Conservation (phyloP, 2,888 invertebrate species). For the Caenorhabditis sp. region DNA sequence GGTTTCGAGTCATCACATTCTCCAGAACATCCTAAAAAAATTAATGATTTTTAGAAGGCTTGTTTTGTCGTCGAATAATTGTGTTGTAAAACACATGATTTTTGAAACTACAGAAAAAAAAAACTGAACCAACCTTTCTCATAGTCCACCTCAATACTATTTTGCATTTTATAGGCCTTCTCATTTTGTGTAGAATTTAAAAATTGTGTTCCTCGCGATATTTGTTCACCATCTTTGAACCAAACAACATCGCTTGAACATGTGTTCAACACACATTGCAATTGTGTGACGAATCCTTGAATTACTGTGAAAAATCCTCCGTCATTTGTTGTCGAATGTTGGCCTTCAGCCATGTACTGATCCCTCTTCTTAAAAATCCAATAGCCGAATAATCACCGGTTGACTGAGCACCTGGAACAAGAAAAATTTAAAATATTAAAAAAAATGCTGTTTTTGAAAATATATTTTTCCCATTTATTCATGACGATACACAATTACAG, state of each 20-base stretch:
- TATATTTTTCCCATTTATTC: no score
- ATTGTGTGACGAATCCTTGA: constrained; percentile 66
- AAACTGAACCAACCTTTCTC: constrained; percentile 46
- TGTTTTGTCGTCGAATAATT: no score
- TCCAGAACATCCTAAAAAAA: constrained; percentile 44
- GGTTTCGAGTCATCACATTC: constrained; percentile 49
- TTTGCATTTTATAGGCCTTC: constrained; percentile 59
- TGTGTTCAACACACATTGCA: constrained; percentile 64
- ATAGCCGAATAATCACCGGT: no score
- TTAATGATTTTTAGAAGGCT: no score
- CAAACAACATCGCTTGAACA: constrained; percentile 59
- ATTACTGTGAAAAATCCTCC: constrained; percentile 63
- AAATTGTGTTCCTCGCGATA: constrained; percentile 65
- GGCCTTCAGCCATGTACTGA: constrained; percentile 26
- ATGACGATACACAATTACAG: no score
- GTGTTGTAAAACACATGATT: no score
- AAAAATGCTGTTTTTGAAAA: no score
- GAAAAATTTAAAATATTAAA: no score
- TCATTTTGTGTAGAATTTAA: constrained; percentile 46
- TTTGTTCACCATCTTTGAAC: constrained; percentile 65
- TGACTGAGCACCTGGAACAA: no score
- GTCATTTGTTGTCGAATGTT: constrained; percentile 50
- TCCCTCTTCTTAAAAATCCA: no score
- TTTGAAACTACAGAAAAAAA: no score
- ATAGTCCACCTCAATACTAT: constrained; percentile 51